Evolutionary conservation across 2,113 vertebrate genomes (phyloP).

Genomic region (Spea multiplicata): DNA sequence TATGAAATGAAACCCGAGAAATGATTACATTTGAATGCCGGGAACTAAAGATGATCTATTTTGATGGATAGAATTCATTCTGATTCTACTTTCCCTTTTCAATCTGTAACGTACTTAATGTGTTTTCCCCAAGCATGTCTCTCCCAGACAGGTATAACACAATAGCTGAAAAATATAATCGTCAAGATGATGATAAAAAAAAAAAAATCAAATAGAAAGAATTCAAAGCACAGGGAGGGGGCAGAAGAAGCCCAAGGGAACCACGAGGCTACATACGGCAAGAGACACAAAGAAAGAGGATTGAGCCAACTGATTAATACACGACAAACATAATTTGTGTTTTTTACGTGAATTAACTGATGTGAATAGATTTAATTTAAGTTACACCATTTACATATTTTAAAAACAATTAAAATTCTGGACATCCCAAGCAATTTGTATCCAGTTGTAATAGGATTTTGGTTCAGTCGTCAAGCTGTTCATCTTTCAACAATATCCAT

Average conservation of each 20-base stretch:
- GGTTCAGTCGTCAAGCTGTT: too few species aligned
- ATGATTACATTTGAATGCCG: slow-evolving; percentile 15
- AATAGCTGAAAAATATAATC: slow-evolving; percentile 26
- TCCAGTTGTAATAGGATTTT: too few species aligned
- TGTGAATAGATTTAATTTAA: too few species aligned
- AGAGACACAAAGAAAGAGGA: background rate
- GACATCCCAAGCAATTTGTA: too few species aligned
- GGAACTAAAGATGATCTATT: slow-evolving; percentile 3
- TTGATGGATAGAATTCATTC: slow-evolving; percentile 3
- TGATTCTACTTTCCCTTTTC: slow-evolving; percentile 9
- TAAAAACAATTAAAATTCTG: too few species aligned
- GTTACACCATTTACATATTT: too few species aligned
- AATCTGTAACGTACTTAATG: slow-evolving; percentile 24
- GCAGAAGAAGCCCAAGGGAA: background rate
- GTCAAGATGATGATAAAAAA: slow-evolving; percentile 37
- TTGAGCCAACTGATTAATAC: too few species aligned
- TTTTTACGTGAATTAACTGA: too few species aligned
- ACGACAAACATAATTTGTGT: too few species aligned
- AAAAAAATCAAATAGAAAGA: slow-evolving; percentile 11
- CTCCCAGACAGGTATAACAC: background rate
- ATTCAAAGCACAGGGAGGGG: slow-evolving; percentile 1
- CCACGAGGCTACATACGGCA: background rate
- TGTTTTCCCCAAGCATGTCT: background rate
- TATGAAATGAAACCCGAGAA: slow-evolving; percentile 15
- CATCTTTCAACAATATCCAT: too few species aligned